Base-by-base conservation (phyloP, 2,888 invertebrate genomes). In the Ophioninae sp. region DNA sequence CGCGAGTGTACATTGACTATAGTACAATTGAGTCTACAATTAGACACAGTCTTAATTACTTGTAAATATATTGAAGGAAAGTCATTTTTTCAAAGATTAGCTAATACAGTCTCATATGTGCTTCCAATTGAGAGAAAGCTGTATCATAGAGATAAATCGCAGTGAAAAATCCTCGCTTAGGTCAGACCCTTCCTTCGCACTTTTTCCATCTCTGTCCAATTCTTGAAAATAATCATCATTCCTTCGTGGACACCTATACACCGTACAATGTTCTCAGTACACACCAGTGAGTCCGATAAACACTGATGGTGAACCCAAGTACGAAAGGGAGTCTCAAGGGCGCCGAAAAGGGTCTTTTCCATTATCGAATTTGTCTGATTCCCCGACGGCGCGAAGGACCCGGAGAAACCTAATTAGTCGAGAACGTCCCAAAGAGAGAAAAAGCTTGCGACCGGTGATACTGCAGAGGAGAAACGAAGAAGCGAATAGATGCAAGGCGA, bases 341-440 rank as follows among this genome's bases (percentile, higher is more conserved):
- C 72, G 58, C 58, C 69, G 37, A 56, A 58, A 58, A 63, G 76
- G 71, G 75, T 69, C 65, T 69, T 85, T 86, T 85, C 85, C 86
- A 86, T 87, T 84, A 87, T 84, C 59, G 73, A 81, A 86, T 87
- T 87, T 85, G 86, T 86, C 86, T 79, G 85, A 87, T 86, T 85
- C 77, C 30, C 71, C 77, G 84, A 80, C 44, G 63, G 79, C 44
- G 58, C 77, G 68, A 73, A 72, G 73, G 76, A 56, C 59, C 80
- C 85, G 39, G 83, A 69, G 77, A 86, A 88, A 88, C 79, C 87
- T 87, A 89, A 90, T 90, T 90, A 90, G 85, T 85, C 82, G 73
- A 30, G 72, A 74, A 56, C 63, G 72, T 68, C 61, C 72, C 61
- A 59, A 17, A 44, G 68, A 3, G 44, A 76, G 23, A 75, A 76